Evolutionary conservation across 2,797 vertebrate species (phyloP), one percentile per base, ranked within the genome.

Genomic region (Emydoidea blandingii): DNA sequence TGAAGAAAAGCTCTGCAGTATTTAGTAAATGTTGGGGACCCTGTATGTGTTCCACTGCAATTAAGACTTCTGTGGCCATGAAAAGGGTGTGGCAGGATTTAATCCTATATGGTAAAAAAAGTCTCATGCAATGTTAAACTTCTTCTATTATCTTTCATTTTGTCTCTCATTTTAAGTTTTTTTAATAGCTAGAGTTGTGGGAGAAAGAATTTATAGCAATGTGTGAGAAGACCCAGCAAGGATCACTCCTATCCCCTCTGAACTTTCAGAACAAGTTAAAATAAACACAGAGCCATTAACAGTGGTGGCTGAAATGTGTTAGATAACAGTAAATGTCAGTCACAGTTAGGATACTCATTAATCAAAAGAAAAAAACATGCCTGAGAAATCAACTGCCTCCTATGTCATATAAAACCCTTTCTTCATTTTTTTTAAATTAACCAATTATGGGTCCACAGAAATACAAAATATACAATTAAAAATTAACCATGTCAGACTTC

Each of bases 1-100:
- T 50, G 91, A 62, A 95, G 79, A 83, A 89, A 21, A 95, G 78
- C 80, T 95, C 82, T 81, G 92, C 84, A 95, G 86, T 84, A 92
- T 74, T 81, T 57, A 92, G n/a, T 88, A 94, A 94, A 94, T 31
- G 31, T 50, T 89, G 62, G 86, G 72, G 12, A 85, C 29, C 56
- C 80, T 94, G 76, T 8, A 81, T 16, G 31, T 81, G 18, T 83
- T 96, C 44, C 56, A 88, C 56, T 84, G 91, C 68, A 81, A 12
- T n/a, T 52, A 87, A 94, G 54, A 8, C 37, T 89, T 91, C 85
- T 94, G 18, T 53, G 89, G 49, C 68, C 34, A 44, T 16, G 8
- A 21, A 93, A 92, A 27, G 83, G 89, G 80, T 74, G 91, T 82
- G 79, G 49, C 21, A 41, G 82, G 2, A 92, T 81, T 80, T 87